Base-by-base conservation (phyloP, 1,140 invertebrate genomes). In the Habropoda laboriosa region DNA sequence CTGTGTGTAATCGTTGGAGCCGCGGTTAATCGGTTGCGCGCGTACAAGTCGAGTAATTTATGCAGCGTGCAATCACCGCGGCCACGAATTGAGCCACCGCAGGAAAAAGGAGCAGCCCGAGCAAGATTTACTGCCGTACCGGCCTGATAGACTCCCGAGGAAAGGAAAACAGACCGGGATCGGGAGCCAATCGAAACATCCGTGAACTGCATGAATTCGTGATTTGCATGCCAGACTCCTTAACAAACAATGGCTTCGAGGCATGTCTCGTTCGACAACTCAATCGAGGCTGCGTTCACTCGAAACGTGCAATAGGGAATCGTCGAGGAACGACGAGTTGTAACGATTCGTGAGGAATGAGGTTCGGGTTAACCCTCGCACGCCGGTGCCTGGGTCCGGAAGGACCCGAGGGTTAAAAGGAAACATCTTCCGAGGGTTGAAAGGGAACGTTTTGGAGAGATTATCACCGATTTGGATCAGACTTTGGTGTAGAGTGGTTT, bases 31-130 rank as follows among this genome's bases (percentile, higher is more conserved):
- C 79, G 83, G 79, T 63, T 63, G 55, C 47, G 68, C 58, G 35
- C 58, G 58, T 51, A 47, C 47, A 24, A n/a, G 21, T 80, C 83
- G 80, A 77, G 78, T 88, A 88, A 88, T 88, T 84, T 87, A 87
- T 88, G 84, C 84, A 79, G 66, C 70, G 67, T 78, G 85, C 83
- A 88, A 87, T 87, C 81, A 81, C 64, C 66, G 86, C 27, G 27
- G 64, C 73, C 76, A 79, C 79, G 79, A 83, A 87, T 88, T 83
- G 82, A 84, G 80, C 61, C 51, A 78, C 58, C 49, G 35, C 27
- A 27, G 27, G 40, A 64, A 82, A 77, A 72, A 71, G 63, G 74
- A 79, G 67, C 38, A 64, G 32, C 49, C 35, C 45, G 74, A 66
- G 32, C 42, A 68, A 76, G 83, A 87, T 85, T 86, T 81, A 79